Base-by-base conservation (phyloP, 2,888 invertebrate genomes). In the Sminthurinus aureus region DNA sequence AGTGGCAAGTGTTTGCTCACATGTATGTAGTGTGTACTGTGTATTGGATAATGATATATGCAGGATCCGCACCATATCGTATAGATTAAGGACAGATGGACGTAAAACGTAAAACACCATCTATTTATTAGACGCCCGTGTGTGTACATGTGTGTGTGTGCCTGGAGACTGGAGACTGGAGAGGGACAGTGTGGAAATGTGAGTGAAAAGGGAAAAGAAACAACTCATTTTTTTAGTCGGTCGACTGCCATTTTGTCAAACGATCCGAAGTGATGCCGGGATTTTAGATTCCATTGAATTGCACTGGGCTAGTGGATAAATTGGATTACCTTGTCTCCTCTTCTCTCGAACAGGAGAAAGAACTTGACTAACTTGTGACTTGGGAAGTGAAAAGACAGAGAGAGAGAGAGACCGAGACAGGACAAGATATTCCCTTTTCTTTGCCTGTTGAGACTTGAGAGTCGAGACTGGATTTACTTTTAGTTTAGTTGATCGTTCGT, bases 181-280 rank as follows among this genome's bases (percentile, higher is more conserved):
- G 73, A 12, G 12, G 26, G 12, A 9, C 38, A 18, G 50, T 50
- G 50, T 51, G 74, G 71, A 20, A 38, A 24, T 38, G 24, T 69
- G n/a, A 69, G 69, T 20, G 69, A 69, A 20, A 69, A 69, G 69
- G 69, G 69, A 74, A n/a, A 38, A 75, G 75, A 75, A 75, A 75
- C 75, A 75, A 75, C 75, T 75, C 75, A 75, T 75, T 75, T 75
- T 75, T 75, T 75, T 75, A 75, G 75, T 75, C 24, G 75, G 75
- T 75, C 75, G 75, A 75, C 75, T 75, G 75, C 75, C 75, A 75
- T 75, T 75, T 75, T 75, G 75, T 75, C 75, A 75, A 75, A 75
- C 75, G 75, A 75, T 75, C 11, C 75, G 38, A 69, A n/a, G 22
- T 11, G 69, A 74, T 74, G 73, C 73, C 50, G 15, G n/a, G 20